Conservation (phyloP, 2,888 invertebrate species). For the Byasa hedistus region DNA sequence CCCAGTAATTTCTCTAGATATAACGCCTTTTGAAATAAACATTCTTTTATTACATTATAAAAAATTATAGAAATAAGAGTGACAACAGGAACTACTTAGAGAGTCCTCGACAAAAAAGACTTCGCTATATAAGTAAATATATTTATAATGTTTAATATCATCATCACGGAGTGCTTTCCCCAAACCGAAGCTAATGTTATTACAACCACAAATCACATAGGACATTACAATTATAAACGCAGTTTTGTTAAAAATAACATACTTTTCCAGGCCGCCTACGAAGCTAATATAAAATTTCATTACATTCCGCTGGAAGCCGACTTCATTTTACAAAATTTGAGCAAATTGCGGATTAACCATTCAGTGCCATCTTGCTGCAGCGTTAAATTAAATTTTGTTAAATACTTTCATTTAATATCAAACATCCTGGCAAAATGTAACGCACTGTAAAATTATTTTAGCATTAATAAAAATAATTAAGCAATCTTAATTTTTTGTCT, state of each 20-base stretch:
- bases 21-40: too few relatives aligned
- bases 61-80: too few relatives aligned
- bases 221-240: neutral
- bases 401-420: conserved; percentile 6
- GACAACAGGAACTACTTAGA: too few relatives aligned
- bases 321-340: conserved; percentile 22
- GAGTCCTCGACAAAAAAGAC: too few relatives aligned
- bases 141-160: too few relatives aligned
- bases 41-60: too few relatives aligned
- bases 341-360: conserved; percentile 28
- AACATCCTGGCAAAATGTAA: neutral
- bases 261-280: neutral
- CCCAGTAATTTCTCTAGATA: too few relatives aligned
- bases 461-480: neutral
- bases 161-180: too few relatives aligned
- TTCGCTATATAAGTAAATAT: too few relatives aligned
- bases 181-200: neutral
- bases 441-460: neutral
- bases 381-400: conserved; percentile 16
- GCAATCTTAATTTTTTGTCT: neutral
- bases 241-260: neutral
- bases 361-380: conserved; percentile 19
- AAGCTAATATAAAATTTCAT: conserved; percentile 8
- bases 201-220: neutral
- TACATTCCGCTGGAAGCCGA: conserved; percentile 22